Conservation (phyloP, 1,140 invertebrate genomes). For the Drosophila serrata region DNA sequence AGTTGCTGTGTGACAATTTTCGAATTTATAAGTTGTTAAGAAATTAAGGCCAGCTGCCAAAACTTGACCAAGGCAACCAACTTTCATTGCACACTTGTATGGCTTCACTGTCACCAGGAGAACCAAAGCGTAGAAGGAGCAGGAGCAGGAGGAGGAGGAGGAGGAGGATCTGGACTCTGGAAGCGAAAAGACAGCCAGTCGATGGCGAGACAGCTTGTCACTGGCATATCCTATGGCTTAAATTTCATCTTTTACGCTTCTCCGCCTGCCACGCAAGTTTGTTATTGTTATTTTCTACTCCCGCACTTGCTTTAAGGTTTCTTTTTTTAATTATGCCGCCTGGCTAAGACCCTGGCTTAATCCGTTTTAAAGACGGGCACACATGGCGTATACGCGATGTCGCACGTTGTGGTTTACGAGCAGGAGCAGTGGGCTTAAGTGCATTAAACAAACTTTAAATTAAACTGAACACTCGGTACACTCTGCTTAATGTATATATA, state of each 20-base stretch:
- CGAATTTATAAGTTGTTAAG: constrained; percentile 49
- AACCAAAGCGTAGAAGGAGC: not conserved
- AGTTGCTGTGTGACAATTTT: constrained; percentile 44
- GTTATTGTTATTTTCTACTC: constrained; percentile 14
- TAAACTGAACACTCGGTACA: not conserved
- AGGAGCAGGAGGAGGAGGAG: not conserved
- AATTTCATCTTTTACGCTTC: constrained; percentile 40
- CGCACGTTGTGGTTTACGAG: constrained; percentile 9
- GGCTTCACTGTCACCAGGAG: constrained; percentile 37
- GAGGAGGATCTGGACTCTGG: not conserved
- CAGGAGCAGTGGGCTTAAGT: not conserved
- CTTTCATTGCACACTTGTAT: constrained; percentile 33
- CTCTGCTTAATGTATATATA: not conserved
- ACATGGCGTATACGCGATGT: constrained; percentile 30
- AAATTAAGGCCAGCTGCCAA: constrained; percentile 25
- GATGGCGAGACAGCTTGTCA: constrained; percentile 53
- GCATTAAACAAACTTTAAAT: not conserved
- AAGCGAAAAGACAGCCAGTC: constrained; percentile 20
- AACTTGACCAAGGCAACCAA: constrained; percentile 39
- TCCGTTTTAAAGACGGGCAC: constrained; percentile 33
- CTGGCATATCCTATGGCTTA: constrained; percentile 37
- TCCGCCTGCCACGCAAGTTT: constrained; percentile 18
- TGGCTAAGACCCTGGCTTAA: constrained; percentile 27
- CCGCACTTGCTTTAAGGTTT: constrained; percentile 31
- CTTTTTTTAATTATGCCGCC: constrained; percentile 55